phyloP scores from a whole-genome alignment of 1,140 invertebrate genomes.

The Danaus plexippus region DNA sequence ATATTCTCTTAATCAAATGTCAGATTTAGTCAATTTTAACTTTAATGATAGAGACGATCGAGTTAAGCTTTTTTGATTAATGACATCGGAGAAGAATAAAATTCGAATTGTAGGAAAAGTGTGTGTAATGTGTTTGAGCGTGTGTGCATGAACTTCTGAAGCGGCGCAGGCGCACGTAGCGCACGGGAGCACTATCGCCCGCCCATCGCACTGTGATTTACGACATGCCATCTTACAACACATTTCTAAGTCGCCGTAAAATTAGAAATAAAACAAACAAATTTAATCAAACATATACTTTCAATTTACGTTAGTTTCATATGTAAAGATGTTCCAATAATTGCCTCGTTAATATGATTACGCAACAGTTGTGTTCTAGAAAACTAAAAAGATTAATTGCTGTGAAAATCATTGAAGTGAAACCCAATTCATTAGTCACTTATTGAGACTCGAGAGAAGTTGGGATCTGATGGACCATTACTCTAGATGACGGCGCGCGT shows the following conservation, averaged over 20 bases:
- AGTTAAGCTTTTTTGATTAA: constrained; percentile 60
- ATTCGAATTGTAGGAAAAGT: constrained; percentile 44
- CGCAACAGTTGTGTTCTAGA: constrained; percentile 30
- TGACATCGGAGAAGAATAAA: constrained; percentile 36
- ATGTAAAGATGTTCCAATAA: constrained; percentile 3
- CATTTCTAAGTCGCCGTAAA: constrained; percentile 32
- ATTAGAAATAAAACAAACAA: constrained; percentile 28
- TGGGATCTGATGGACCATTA: constrained; percentile 52
- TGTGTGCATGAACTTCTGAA: constrained; percentile 16
- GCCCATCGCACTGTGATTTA: constrained; percentile 58
- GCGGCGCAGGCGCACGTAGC: constrained; percentile 28
- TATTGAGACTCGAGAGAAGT: constrained; percentile 42
- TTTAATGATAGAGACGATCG: constrained; percentile 54
- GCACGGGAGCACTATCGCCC: constrained; percentile 48
- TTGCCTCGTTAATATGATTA: constrained; percentile 21
- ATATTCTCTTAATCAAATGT: constrained; percentile 65
- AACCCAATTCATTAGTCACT: constrained; percentile 48
- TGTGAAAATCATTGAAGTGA: constrained; percentile 23
- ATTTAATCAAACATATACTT: constrained; percentile 13
- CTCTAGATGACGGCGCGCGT: constrained; percentile 61
- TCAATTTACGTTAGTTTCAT: too few species aligned
- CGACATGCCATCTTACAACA: constrained; percentile 37
- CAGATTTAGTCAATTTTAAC: constrained; percentile 62
- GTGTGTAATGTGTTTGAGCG: constrained; percentile 22
- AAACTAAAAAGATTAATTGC: too few species aligned